Evolutionary conservation across 2,797 vertebrate species (phyloP).

Genomic region (Ibycter americanus): DNA sequence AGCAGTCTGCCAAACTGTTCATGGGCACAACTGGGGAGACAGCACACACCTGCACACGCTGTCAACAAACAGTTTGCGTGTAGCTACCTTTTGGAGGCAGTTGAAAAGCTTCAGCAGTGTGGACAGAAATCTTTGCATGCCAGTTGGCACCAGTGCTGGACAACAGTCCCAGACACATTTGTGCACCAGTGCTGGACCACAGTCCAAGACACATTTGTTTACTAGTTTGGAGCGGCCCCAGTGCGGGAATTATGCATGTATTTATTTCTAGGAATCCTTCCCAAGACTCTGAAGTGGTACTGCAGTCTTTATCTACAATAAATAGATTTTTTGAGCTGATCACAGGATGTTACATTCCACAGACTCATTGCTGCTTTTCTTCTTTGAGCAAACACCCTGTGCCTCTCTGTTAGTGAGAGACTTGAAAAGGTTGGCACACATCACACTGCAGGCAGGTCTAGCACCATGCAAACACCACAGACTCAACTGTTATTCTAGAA

Average conservation of each 20-base stretch:
- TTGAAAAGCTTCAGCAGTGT: neutral
- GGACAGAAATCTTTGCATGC: neutral
- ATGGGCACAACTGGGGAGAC: neutral
- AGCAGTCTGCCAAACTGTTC: neutral
- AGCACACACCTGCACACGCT: neutral
- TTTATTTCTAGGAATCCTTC: neutral
- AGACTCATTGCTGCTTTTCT: neutral
- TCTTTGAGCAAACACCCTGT: neutral
- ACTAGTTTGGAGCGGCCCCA: neutral
- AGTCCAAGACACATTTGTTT: neutral
- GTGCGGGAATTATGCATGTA: accelerated
- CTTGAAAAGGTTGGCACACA: neutral
- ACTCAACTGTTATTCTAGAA: neutral
- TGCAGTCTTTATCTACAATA: neutral
- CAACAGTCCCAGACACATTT: neutral
- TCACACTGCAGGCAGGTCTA: neutral
- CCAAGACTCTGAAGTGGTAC: neutral
- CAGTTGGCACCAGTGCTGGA: neutral
- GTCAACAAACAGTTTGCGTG: neutral
- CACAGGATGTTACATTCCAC: neutral
- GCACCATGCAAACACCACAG: neutral
- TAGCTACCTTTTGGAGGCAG: neutral
- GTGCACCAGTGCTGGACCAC: neutral
- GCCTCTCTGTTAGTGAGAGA: neutral
- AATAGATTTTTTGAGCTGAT: neutral